Conservation (phyloP, 2,888 invertebrate species). For the Campopleginae sp. region DNA sequence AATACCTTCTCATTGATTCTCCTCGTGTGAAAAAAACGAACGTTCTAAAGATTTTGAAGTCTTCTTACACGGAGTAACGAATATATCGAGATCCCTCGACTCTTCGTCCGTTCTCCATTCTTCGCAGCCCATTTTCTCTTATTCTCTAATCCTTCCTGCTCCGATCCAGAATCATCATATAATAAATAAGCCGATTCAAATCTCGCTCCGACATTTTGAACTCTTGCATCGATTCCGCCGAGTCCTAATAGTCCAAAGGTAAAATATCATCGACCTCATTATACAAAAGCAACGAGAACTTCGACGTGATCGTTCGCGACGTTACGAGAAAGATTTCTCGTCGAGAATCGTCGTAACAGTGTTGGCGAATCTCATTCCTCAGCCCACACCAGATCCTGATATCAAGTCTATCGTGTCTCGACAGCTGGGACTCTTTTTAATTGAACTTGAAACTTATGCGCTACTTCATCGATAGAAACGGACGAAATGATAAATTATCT, state of each 20-base stretch:
- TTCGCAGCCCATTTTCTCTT: constrained; percentile 2
- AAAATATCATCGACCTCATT: constrained; percentile 56
- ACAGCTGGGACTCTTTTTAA: constrained; percentile 25
- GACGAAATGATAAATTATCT: constrained; percentile 22
- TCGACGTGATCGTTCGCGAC: constrained; percentile 10
- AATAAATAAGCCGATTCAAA: constrained; percentile 55
- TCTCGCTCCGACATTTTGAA: constrained; percentile 55
- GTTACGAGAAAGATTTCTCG: constrained; percentile 38
- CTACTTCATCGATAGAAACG: constrained; percentile 27
- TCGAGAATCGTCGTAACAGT: constrained; percentile 15
- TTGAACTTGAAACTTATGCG: constrained; percentile 34
- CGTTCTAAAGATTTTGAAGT: constrained; percentile 8
- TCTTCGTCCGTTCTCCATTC: not conserved
- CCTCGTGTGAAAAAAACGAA: constrained; percentile 32
- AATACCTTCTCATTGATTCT: constrained; percentile 26
- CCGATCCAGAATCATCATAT: constrained; percentile 50
- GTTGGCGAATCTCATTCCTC: constrained; percentile 32
- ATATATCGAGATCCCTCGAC: constrained; percentile 19
- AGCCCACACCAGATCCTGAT: not conserved
- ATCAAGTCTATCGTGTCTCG: constrained; percentile 39
- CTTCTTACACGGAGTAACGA: constrained; percentile 5
- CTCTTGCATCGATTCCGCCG: constrained; percentile 38
- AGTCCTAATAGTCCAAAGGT: constrained; percentile 37
- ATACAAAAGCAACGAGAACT: not conserved
- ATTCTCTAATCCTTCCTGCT: not conserved